Evolutionary conservation across 2,888 invertebrate genomes (phyloP).

Genomic region (Cheilosia vernalis): DNA sequence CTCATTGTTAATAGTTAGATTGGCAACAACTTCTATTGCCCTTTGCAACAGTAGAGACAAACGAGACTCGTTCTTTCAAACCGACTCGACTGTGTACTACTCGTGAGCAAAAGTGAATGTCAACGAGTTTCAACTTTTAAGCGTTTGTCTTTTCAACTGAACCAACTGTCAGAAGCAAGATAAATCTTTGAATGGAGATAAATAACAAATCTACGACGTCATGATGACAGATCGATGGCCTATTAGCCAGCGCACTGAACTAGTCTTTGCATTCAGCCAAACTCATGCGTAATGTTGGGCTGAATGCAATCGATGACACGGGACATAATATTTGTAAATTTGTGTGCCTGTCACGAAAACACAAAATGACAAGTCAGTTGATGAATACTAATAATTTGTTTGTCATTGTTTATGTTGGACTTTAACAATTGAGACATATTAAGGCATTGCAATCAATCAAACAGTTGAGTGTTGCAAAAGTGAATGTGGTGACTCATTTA

Average conservation of each 20-base stretch:
- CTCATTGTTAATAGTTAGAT: conserved; percentile 4
- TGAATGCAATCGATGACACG: neutral
- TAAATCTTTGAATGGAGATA: conserved; percentile 43
- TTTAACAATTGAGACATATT: neutral
- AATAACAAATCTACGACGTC: conserved; percentile 42
- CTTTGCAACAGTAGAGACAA: conserved; percentile 14
- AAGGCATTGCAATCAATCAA: neutral
- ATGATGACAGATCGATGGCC: conserved; percentile 2
- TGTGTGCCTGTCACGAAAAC: conserved; percentile 26
- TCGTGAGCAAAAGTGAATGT: conserved; percentile 54
- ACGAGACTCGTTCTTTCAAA: neutral
- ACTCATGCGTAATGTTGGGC: neutral
- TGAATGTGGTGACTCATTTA: neutral
- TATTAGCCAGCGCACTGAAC: too few species aligned
- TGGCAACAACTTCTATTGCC: neutral
- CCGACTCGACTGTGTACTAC: neutral
- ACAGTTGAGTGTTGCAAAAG: neutral
- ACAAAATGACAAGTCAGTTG: neutral
- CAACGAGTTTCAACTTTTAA: conserved; percentile 42
- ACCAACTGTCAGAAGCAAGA: conserved; percentile 40
- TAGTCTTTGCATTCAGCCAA: too few species aligned
- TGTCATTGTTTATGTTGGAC: neutral
- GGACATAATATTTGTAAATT: neutral
- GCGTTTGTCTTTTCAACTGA: neutral
- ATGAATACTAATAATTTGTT: neutral